phyloP scores from a whole-genome alignment of 2,888 invertebrate genomes.

The Trilocha varians region DNA sequence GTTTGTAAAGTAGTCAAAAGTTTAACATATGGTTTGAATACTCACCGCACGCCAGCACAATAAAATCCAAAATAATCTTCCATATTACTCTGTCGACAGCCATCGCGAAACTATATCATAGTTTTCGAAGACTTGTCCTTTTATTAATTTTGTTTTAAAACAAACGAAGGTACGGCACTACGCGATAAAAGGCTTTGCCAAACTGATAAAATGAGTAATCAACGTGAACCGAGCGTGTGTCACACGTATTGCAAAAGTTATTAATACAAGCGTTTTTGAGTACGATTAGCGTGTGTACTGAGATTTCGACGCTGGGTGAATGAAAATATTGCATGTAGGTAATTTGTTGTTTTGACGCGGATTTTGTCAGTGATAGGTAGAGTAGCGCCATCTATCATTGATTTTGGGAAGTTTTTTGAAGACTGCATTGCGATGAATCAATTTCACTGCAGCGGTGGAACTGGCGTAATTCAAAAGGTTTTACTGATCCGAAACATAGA shows the following conservation, averaged over 20 bases:
- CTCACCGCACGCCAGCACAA: conserved; percentile 47
- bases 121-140: conserved; percentile 3
- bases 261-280: not conserved
- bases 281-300: not conserved
- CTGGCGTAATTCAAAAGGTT: too few relatives aligned
- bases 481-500: too few relatives aligned
- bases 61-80: conserved; percentile 49
- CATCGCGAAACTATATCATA: conserved; percentile 22
- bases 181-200: conserved; percentile 15
- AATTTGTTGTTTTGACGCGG: not conserved
- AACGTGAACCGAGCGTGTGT: conserved; percentile 19
- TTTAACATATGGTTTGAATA: conserved; percentile 8
- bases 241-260: conserved; percentile 22
- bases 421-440: fast-evolving
- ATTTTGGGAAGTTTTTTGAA: not conserved
- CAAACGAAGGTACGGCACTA: conserved; percentile 8
- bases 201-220: conserved; percentile 27
- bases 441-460: too few relatives aligned
- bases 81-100: conserved; percentile 41
- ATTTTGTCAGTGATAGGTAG: not conserved
- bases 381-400: conserved; percentile 20
- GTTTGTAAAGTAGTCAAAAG: not conserved
- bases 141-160: conserved; percentile 10
- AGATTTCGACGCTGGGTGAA: not conserved
- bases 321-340: not conserved